phyloP scores from a whole-genome alignment of 1,140 invertebrate species.

The Lepidurus packardi region DNA sequence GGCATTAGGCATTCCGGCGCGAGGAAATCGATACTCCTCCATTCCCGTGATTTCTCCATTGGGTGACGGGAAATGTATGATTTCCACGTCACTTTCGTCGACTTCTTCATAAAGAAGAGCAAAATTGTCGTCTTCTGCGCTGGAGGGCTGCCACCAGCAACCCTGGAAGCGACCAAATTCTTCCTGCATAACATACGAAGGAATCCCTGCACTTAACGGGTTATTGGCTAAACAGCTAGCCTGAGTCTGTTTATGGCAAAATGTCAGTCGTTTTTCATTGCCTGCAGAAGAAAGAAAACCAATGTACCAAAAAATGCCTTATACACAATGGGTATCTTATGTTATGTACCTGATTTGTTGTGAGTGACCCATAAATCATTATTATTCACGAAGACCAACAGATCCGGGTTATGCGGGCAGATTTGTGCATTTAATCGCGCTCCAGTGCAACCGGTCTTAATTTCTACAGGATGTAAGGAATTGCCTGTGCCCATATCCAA shows the following conservation, averaged over 20 bases:
- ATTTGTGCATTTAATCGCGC: constrained; percentile 81
- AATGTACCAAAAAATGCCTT: constrained; percentile 39
- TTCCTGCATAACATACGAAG: constrained; percentile 96
- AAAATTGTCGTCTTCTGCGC: constrained; percentile 61
- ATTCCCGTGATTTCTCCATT: constrained; percentile 67
- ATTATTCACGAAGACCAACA: constrained; percentile 84
- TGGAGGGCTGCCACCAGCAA: constrained; percentile 90
- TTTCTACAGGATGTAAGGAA: constrained; percentile 26
- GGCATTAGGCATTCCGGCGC: constrained; percentile 83
- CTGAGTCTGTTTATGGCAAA: constrained; percentile 59
- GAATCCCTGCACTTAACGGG: constrained; percentile 80
- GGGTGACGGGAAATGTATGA: constrained; percentile 79
- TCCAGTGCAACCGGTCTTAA: constrained; percentile 44
- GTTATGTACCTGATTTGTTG: constrained; percentile 58
- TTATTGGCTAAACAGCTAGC: constrained; percentile 64
- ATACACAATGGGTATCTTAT: background rate
- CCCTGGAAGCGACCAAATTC: constrained; percentile 94
- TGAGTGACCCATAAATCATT: constrained; percentile 86
- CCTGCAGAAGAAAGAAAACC: constrained; percentile 40
- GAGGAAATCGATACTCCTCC: constrained; percentile 84
- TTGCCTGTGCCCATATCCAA: constrained; percentile 55
- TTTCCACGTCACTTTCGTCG: constrained; percentile 87
- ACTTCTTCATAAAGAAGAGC: constrained; percentile 93
- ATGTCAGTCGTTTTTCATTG: constrained; percentile 64
- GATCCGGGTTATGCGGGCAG: constrained; percentile 76